Evolutionary conservation across 2,888 invertebrate species (phyloP).

Genomic region (Digitonthophagus gazella): DNA sequence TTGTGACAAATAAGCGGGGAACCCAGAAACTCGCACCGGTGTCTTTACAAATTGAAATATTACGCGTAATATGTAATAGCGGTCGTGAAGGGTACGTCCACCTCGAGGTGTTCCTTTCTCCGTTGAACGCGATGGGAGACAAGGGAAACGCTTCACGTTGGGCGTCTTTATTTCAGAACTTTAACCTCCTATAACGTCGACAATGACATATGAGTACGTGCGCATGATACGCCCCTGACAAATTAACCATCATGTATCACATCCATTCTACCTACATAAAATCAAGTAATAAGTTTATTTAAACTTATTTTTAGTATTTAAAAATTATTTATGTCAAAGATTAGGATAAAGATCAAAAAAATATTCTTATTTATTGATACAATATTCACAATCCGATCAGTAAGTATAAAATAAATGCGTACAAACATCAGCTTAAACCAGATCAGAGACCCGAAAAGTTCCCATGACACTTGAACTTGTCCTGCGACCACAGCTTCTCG

Average conservation of each 20-base stretch:
- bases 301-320: background rate
- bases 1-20: constrained; percentile 13
- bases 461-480: constrained; percentile 4
- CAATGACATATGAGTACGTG: constrained; percentile 9
- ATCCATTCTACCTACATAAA: constrained; percentile 1
- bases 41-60: constrained; percentile 27
- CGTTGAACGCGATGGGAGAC: background rate
- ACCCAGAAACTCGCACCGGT: constrained; percentile 25
- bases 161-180: constrained; percentile 16
- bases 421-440: no score
- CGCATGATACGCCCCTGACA: background rate
- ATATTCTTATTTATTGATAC: background rate
- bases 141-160: background rate
- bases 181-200: constrained; percentile 10
- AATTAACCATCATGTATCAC: constrained; percentile 6
- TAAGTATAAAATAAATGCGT: background rate
- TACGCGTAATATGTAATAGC: constrained; percentile 15
- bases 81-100: background rate
- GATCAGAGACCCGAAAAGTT: background rate
- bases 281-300: constrained; percentile 3
- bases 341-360: background rate
- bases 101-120: background rate
- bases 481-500: background rate
- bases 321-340: background rate
- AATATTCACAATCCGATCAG: background rate